Evolutionary conservation across 2,797 vertebrate genomes (phyloP), one percentile per base, ranked within the genome.

Genomic region (Epinephelus malabaricus): DNA sequence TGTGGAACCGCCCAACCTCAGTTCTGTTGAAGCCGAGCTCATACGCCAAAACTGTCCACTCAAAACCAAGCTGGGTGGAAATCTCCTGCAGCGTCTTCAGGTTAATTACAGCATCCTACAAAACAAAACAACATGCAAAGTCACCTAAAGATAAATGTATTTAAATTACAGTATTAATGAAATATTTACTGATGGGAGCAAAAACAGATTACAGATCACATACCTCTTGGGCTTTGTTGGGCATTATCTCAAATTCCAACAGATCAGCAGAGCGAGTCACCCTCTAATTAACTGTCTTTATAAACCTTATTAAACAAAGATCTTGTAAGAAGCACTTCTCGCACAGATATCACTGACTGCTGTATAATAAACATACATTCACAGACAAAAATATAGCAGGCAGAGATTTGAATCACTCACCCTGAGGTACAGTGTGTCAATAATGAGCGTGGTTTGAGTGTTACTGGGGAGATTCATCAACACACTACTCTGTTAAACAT

Each of bases 81-180:
- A 96, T 86, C 40, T 97, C 95, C 83, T 94, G 88, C 80, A 97
- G 84, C 1, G 94, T 95, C 78, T 96, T 96, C 74, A 94, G 86
- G 84, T 97, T 96, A 71, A 96, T 96, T 13, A 96, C 95, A 75
- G 96, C 96, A 91, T 97, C 96, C 96, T 97, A 19, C 59, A 79
- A 66, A 18, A 23, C 13, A 12, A 51, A 15, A n/a, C 30, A 8
- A 73, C 9, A 43, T 30, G 18, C 12, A 21, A 55, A 73, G 25
- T 34, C 6, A 25, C 13, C 1, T 7, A 2, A 40, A 58, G 3
- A 46, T 21, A 9, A 38, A 45, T 1, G 4, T 2, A 53, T 49
- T 67, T 27, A 3, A 63, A 54, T 47, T 3, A 43, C 63, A 0
- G 18, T 38, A 3, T 3, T 25, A n/a, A 12, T 25, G 0, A 69